Conservation (phyloP, 2,888 invertebrate species). For the Villa cingulata region DNA sequence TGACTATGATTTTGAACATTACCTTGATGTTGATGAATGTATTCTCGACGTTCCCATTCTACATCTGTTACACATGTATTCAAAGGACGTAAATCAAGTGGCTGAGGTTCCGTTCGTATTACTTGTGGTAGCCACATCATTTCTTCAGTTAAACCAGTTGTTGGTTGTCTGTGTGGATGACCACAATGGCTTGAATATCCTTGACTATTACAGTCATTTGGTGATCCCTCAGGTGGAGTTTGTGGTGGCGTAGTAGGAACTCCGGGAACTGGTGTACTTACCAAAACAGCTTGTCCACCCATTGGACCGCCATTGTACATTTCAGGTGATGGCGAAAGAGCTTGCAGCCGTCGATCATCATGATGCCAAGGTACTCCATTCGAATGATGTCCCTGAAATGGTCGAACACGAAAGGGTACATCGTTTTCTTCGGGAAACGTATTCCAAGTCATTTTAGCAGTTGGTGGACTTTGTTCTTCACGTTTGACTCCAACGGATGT, state of each 20-base stretch:
- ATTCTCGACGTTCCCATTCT: constrained; percentile 55
- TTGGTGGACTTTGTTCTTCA: constrained; percentile 40
- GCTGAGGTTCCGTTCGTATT: constrained; percentile 48
- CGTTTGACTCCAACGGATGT: constrained; percentile 57
- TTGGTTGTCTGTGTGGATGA: constrained; percentile 17
- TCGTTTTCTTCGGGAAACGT: constrained; percentile 37
- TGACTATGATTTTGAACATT: constrained; percentile 19
- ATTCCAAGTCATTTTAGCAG: constrained; percentile 44
- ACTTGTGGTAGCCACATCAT: constrained; percentile 66
- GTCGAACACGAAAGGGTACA: constrained; percentile 28
- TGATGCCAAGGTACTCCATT: constrained; percentile 33
- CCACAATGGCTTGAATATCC: constrained; percentile 15
- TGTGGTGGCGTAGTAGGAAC: constrained; percentile 80
- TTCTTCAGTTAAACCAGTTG: constrained; percentile 47
- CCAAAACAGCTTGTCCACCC: constrained; percentile 39
- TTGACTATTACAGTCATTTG: constrained; percentile 42
- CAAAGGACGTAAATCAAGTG: constrained; percentile 65
- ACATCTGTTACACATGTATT: constrained; percentile 48
- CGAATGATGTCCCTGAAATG: constrained; percentile 19
- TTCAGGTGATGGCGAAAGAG: constrained; percentile 53
- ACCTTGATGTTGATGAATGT: constrained; percentile 31
- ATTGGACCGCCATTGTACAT: constrained; percentile 45
- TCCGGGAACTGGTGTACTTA: constrained; percentile 41
- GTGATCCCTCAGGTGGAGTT: constrained; percentile 52
- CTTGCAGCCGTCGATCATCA: constrained; percentile 40